phyloP scores from a whole-genome alignment of 1,140 invertebrate genomes.

The Lucilia sericata region DNA sequence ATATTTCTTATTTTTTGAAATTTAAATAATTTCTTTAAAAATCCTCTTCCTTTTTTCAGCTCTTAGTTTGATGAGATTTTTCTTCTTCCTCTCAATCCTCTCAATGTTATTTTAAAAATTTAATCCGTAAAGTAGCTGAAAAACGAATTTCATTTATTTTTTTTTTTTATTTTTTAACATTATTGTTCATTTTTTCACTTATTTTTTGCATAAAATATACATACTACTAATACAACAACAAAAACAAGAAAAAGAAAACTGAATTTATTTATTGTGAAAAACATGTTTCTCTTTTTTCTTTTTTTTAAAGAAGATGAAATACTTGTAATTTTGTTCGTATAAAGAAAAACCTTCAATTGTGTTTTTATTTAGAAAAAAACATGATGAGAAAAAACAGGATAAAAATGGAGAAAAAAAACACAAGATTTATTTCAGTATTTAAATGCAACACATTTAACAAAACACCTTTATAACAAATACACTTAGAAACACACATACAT shows the following conservation, averaged over 20 bases:
- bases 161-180: neutral
- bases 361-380: neutral
- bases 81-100: neutral
- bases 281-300: neutral
- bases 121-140: slow-evolving; percentile 38
- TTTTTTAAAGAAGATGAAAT: neutral
- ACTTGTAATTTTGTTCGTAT: neutral
- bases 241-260: neutral
- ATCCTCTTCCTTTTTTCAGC: no score
- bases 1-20: no score
- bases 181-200: neutral
- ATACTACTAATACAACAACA: neutral
- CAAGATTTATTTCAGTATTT: slow-evolving; percentile 22
- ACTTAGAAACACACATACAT: neutral
- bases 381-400: neutral
- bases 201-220: neutral
- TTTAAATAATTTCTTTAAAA: no score
- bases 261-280: neutral
- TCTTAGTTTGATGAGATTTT: no score
- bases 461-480: neutral
- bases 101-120: neutral
- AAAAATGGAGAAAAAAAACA: neutral
- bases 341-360: slow-evolving; percentile 8
- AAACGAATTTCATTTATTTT: neutral
- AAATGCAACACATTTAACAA: slow-evolving; percentile 24